Evolutionary conservation across 2,797 vertebrate genomes (phyloP), one percentile per base, ranked within the genome.

Genomic region (Enteromius fasciolatus): DNA sequence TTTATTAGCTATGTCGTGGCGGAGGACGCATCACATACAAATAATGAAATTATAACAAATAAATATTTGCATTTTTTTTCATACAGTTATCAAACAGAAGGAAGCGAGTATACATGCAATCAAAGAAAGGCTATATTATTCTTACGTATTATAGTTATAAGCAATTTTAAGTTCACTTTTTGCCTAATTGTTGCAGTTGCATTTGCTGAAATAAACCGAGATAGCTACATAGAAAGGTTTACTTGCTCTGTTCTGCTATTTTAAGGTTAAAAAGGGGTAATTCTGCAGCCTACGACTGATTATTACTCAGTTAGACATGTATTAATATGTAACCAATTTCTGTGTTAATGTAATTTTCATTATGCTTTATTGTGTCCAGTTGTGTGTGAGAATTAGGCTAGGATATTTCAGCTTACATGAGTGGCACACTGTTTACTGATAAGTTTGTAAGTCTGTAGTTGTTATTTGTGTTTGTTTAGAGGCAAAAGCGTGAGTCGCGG

Each of bases 341-440:
- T 59, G 31, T 39, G 33, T 41, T 76, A 0, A 61, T 54, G 15
- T 12, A 87, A 87, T 80, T 87, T 84, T 90, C 87, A 78, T 89
- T 5, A 61, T 68, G 76, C 72, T 87, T 52, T 77, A 33, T 83
- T 23, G 54, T 36, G 33, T 28, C 63, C 14, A 63, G 12, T 25
- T 10, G 5, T 73, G 28, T 64, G 20, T 20, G 20, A 81, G 1
- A 63, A 2, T 50, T 36, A 63, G 12, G 41, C 11, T 46, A 36
- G 10, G 18, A 9, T 31, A 48, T 52, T 63, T 64, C 5, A 14
- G 20, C 5, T 63, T 73, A 63, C 41, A 81, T 1, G 7, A 63
- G 54, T 20, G 15, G 5, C 2, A 33, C 31, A 17, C 14, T 20
- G 39, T 64, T 75, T 76, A 54, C 59, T 66, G 72, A 57, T 33